Percentiles rank a stretch among this genome's conserved stretches.
These are phyloP conservation scores for Ophiothrix spiculata DNA, from an alignment of 35 echinoderm and acorn worm genomes.

Conservation along the genomic window DNA sequence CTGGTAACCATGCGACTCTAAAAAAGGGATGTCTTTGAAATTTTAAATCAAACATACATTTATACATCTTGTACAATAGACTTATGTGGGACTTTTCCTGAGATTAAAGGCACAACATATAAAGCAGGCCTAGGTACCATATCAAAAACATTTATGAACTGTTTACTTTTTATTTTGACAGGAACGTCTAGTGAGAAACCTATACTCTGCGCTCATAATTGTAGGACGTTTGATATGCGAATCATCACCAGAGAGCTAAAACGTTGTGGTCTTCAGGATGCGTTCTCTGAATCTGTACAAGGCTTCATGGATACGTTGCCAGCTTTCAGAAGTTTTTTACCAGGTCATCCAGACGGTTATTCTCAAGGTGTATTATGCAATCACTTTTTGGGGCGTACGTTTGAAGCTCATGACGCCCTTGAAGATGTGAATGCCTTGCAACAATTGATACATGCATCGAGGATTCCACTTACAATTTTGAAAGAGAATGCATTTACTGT, in stretches of 20 bases:
- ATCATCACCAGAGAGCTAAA: background rate
- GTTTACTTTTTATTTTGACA: no score
- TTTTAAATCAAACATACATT: no score
- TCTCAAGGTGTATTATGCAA: background rate
- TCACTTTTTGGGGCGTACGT: background rate
- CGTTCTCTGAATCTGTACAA: background rate
- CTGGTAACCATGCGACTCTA: no score
- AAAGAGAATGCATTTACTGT: background rate
- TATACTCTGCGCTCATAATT: background rate
- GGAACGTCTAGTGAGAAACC: no score
- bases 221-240: background rate
- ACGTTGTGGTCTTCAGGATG: background rate
- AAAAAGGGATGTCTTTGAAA: no score
- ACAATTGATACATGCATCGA: background rate
- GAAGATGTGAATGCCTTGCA: background rate
- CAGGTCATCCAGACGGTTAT: background rate
- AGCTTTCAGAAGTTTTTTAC: background rate
- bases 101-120: no score
- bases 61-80: no score
- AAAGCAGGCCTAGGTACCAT: no score
- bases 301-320: background rate
- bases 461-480: background rate
- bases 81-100: no score
- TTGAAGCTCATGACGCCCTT: background rate
- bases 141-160: no score